phyloP scores from a whole-genome alignment of 1,140 invertebrate species.

The Tetranychus cinnabarinus region DNA sequence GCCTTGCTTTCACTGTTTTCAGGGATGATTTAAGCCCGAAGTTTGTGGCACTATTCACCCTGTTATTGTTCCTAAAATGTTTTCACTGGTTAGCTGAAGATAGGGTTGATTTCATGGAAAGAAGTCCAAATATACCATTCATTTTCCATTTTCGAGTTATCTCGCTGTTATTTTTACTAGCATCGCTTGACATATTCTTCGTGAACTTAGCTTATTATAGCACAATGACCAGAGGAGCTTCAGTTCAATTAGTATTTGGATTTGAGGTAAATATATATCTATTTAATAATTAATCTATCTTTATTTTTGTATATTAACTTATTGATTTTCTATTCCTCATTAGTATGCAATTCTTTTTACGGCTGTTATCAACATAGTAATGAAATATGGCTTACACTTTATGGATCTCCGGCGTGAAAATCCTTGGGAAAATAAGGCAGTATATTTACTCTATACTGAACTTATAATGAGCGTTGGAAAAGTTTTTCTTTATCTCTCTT shows the following conservation, averaged over 20 bases:
- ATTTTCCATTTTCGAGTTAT: conserved; percentile 82
- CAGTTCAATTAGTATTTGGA: conserved; percentile 93
- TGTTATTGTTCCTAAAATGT: conserved; percentile 89
- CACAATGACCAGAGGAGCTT: conserved; percentile 78
- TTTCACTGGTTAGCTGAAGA: conserved; percentile 99
- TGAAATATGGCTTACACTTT: conserved; percentile 86
- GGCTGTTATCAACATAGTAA: conserved; percentile 70
- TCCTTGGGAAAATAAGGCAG: conserved; percentile 98
- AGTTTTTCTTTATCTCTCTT: conserved; percentile 74
- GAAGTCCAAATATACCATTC: conserved; percentile 85
- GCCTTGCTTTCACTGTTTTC: conserved; percentile 95
- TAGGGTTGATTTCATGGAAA: conserved; percentile 96
- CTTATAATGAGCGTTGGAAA: conserved; percentile 59
- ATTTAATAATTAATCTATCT: background rate
- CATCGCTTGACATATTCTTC: conserved; percentile 60
- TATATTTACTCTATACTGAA: conserved; percentile 88
- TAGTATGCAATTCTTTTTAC: conserved; percentile 85
- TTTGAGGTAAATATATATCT: conserved; percentile 42
- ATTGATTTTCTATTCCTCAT: background rate
- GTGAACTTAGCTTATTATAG: conserved; percentile 82
- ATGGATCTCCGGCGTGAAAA: conserved; percentile 82
- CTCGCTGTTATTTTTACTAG: conserved; percentile 50
- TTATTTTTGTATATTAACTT: background rate
- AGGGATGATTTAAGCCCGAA: conserved; percentile 96
- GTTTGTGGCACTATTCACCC: conserved; percentile 90